Percentiles rank a stretch among this genome's conserved stretches.
Conservation (phyloP, 1,140 invertebrate species). For the Heliconius hermathena region DNA sequence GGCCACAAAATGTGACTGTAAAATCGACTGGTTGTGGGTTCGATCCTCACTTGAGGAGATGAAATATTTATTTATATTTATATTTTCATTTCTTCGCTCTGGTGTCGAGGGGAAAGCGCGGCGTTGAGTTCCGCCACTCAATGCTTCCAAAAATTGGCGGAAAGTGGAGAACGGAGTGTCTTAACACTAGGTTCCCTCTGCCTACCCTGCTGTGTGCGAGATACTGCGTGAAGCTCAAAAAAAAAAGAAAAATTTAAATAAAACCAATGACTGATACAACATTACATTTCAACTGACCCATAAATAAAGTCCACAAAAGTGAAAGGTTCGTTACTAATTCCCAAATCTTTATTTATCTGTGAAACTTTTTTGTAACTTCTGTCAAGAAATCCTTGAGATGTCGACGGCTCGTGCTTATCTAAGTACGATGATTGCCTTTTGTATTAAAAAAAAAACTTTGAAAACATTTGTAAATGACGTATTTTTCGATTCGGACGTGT, state of each 20-base stretch:
- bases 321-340: conserved; percentile 6
- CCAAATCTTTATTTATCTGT: neutral
- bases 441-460: neutral
- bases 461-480: neutral
- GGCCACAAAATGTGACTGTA: no score
- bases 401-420: neutral
- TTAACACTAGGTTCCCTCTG: no score
- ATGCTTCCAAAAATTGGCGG: no score
- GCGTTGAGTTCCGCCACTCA: no score
- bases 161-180: no score
- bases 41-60: no score
- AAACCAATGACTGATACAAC: neutral
- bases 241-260: neutral
- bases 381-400: neutral
- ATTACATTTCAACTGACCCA: neutral
- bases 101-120: no score
- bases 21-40: no score
- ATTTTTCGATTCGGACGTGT: neutral
- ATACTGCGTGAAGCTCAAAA: no score
- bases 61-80: no score
- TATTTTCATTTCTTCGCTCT: no score
- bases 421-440: conserved; percentile 5
- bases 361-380: conserved; percentile 1
- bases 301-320: neutral
- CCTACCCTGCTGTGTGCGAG: no score